Conservation (phyloP, 2,797 vertebrate species). For the Tadarida brasiliensis region DNA sequence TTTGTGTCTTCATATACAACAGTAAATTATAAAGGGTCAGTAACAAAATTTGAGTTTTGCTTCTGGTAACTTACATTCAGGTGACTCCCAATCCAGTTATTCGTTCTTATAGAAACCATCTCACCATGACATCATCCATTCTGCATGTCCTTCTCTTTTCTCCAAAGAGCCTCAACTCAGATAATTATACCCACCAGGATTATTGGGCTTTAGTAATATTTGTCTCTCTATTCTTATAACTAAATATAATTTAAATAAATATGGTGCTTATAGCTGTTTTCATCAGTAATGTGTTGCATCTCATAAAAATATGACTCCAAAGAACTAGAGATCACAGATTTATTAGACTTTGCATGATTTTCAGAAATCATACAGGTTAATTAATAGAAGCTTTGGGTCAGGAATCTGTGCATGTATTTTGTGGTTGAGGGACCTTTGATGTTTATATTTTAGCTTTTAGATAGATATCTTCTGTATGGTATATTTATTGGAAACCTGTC, state of each 20-base stretch:
- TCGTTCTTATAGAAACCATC: neutral
- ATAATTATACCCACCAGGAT: neutral
- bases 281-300: neutral
- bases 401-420: neutral
- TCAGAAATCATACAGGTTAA: neutral
- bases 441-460: neutral
- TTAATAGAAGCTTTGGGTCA: neutral
- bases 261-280: neutral
- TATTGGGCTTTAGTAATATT: neutral
- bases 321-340: neutral
- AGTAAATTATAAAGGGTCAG: neutral
- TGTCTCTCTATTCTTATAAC: constrained; percentile 17
- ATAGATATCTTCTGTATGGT: neutral
- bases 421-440: neutral
- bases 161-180: neutral
- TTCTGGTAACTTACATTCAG: neutral
- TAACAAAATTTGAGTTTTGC: neutral
- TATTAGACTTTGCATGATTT: neutral
- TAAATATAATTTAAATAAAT: neutral
- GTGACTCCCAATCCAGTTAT: neutral
- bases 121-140: neutral
- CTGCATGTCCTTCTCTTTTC: neutral
- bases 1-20: neutral
- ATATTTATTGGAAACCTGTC: neutral
- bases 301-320: neutral